Conservation (phyloP, 2,888 invertebrate species). For the Hipparchia semele region DNA sequence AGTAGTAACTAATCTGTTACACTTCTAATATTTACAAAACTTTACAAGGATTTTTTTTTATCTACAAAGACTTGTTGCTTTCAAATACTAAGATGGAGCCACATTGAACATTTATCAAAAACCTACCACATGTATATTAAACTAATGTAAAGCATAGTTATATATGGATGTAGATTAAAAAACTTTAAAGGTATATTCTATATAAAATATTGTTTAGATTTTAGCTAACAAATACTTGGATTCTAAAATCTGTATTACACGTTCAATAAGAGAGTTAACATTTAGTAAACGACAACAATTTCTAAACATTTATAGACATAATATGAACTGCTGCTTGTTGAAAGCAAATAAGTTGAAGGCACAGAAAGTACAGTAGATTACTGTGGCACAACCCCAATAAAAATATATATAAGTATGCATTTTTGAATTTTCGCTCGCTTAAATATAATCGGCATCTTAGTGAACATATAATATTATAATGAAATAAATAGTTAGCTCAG, state of each 20-base stretch:
- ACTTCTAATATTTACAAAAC: constrained; percentile 65
- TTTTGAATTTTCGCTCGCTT: constrained; percentile 37
- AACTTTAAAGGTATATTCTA: constrained; percentile 34
- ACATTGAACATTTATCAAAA: constrained; percentile 59
- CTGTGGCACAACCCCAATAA: constrained; percentile 65
- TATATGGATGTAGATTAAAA: constrained; percentile 32
- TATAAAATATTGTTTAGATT: constrained; percentile 39
- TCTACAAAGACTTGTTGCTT: constrained; percentile 72
- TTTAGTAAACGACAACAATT: constrained; percentile 51
- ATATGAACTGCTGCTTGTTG: constrained; percentile 52
- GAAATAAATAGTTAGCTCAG: neutral
- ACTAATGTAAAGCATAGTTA: constrained; percentile 31
- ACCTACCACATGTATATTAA: constrained; percentile 33
- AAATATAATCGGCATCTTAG: constrained; percentile 49
- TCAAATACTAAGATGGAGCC: constrained; percentile 60
- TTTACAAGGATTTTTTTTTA: constrained; percentile 61
- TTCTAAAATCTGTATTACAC: constrained; percentile 38
- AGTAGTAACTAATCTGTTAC: constrained; percentile 52
- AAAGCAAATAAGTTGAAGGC: constrained; percentile 72
- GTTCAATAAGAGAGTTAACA: constrained; percentile 45
- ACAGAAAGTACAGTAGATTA: constrained; percentile 67
- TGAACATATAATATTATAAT: neutral
- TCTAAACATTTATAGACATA: constrained; percentile 52
- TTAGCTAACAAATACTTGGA: constrained; percentile 34
- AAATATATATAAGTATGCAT: constrained; percentile 41